Evolutionary conservation across 2,797 vertebrate genomes (phyloP).

Genomic region (Molossus molossus): DNA sequence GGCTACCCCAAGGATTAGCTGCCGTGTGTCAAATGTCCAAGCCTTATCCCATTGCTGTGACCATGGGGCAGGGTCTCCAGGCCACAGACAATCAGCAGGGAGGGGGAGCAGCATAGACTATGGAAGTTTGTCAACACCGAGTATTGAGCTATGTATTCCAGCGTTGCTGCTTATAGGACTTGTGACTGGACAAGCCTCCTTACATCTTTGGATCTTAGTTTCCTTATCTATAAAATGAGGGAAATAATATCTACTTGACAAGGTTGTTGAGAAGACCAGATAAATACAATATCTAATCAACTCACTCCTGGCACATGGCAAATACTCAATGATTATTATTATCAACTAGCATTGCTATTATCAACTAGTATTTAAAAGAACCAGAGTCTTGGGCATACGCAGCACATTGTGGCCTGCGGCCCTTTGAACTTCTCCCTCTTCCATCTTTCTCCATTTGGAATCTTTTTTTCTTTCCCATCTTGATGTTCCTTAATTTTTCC

Average conservation of each 20-base stretch:
- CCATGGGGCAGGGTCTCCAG: not conserved
- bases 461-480: not conserved
- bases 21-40: not conserved
- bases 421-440: slow-evolving; percentile 37
- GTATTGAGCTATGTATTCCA: not conserved
- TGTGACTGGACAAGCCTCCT: not conserved
- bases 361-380: not conserved
- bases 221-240: not conserved
- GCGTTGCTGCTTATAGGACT: not conserved
- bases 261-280: not conserved
- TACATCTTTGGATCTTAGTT: not conserved
- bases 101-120: not conserved
- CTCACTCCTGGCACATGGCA: not conserved
- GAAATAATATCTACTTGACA: not conserved
- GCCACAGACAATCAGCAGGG: not conserved
- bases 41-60: not conserved
- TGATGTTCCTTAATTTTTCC: slow-evolving; percentile 24
- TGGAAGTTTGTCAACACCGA: not conserved
- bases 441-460: slow-evolving; percentile 20
- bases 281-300: not conserved
- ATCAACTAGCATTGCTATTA: not conserved
- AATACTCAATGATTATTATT: not conserved
- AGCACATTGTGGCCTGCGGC: not conserved
- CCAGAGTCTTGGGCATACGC: not conserved
- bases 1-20: too few relatives aligned